Evolutionary conservation across 2,113 vertebrate species (phyloP).

Genomic region (Anarhynchus alexandrinus): DNA sequence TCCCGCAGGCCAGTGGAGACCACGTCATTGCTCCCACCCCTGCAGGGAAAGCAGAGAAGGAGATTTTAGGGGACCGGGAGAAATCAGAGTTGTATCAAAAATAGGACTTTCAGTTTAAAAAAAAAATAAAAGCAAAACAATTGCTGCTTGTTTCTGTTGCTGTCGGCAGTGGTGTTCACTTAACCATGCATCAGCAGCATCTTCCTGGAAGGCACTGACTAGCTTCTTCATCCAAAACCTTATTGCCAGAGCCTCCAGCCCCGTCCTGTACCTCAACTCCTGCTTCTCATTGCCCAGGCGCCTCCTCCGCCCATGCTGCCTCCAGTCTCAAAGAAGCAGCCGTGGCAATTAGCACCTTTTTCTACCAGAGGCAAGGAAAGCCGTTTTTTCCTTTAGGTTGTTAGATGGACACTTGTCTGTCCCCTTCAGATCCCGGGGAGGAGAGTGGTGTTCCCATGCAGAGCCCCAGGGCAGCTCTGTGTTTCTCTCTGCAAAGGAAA

Average conservation of each 20-base stretch:
- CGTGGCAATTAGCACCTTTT: background rate
- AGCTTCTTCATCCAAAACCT: background rate
- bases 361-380: background rate
- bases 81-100: background rate
- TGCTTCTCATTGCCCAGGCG: background rate
- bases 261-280: background rate
- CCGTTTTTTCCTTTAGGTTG: background rate
- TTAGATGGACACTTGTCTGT: rapidly evolving
- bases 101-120: rapidly evolving
- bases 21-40: constrained; percentile 98
- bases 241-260: background rate
- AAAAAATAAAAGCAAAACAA: background rate
- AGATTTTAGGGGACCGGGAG: background rate
- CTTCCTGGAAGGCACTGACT: background rate
- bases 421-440: background rate
- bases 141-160: background rate
- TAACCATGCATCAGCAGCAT: background rate
- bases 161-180: rapidly evolving
- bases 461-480: background rate
- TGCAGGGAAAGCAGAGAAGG: constrained; percentile 1
- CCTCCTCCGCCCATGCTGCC: background rate
- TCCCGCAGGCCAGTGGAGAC: constrained; percentile 96
- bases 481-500: background rate
- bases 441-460: rapidly evolving
- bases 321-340: background rate